Base-by-base conservation (phyloP, 2,888 invertebrate species). In the Ischnura elegans region DNA sequence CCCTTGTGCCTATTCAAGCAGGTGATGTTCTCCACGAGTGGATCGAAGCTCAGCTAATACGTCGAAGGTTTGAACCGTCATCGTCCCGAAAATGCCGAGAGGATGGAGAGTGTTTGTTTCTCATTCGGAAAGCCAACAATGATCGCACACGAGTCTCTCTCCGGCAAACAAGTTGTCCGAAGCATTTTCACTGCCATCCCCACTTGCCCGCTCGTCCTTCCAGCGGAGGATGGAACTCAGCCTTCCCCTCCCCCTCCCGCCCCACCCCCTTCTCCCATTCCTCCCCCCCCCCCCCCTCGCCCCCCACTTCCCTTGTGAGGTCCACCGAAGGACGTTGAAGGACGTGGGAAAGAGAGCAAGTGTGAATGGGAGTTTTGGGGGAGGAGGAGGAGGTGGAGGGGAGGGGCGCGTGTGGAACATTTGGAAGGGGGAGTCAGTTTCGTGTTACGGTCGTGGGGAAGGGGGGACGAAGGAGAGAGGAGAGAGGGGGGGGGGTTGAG, bases 261-360 rank as follows among this genome's bases (percentile, higher is more conserved):
- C 51, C 51, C 43, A n/a, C 61, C 61, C 61, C 36, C 5, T 13
- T 85, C n/a, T 43, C 45, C 21, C 43, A 25, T n/a, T 10, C 6
- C 21, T 46, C 36, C 42, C n/a, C 43, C 43, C 10, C 25, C 21
- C 51, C 51, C 43, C 85, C 85, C 8, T 25, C n/a, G 4, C 45
- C 43, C 45, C 13, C 86, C 10, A 19, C 85, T 29, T 16, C 13
- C 42, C 25, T n/a, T n/a, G n/a, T 19, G 46, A 4, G 86, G 46
- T 25, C 86, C 86, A 45, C 46, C 86, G 86, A 46, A 86, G 46
- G 86, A 45, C 86, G 45, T 16, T n/a, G 86, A 46, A 86, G 86
- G 86, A 86, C 86, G 86, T 86, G 86, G 86, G 86, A 86, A 86
- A 86, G 86, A n/a, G 42, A 42, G 55, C 51, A 55, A 16, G 42